Percentiles rank a stretch among this genome's conserved stretches.
Evolutionary conservation across 2,888 invertebrate genomes (phyloP).

Genomic region (Endomychus coccineus): DNA sequence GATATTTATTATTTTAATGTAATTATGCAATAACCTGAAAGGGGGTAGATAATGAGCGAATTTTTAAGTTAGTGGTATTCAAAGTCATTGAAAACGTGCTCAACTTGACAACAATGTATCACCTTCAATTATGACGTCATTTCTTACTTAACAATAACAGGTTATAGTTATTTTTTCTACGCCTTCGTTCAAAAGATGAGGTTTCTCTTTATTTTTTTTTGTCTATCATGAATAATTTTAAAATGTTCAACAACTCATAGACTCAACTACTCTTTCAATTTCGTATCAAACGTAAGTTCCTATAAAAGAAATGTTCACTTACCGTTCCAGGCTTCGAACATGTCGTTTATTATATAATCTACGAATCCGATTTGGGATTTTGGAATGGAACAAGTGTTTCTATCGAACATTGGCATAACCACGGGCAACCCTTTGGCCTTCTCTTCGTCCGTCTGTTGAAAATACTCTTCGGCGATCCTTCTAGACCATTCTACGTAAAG

Average conservation of each 20-base stretch:
- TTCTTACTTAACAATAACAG: no score
- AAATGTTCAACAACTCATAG: constrained; percentile 4
- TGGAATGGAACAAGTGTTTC: constrained; percentile 90
- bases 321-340: constrained; percentile 98
- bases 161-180: no score
- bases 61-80: no score
- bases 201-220: no score
- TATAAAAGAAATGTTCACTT: constrained; percentile 35
- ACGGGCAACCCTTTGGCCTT: constrained; percentile 82
- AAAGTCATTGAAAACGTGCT: no score
- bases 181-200: no score
- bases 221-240: not conserved
- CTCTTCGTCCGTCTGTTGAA: constrained; percentile 96
- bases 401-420: constrained; percentile 98
- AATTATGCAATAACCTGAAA: no score
- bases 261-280: not conserved
- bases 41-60: no score
- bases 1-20: no score
- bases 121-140: no score
- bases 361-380: constrained; percentile 97
- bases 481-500: constrained; percentile 89
- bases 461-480: constrained; percentile 96
- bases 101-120: no score
- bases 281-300: no score
- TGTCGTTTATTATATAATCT: constrained; percentile 94